These are phyloP conservation scores for Acanthosoma haemorrhoidale DNA, from an alignment of 2,888 invertebrate species.

Conservation along the genomic window DNA sequence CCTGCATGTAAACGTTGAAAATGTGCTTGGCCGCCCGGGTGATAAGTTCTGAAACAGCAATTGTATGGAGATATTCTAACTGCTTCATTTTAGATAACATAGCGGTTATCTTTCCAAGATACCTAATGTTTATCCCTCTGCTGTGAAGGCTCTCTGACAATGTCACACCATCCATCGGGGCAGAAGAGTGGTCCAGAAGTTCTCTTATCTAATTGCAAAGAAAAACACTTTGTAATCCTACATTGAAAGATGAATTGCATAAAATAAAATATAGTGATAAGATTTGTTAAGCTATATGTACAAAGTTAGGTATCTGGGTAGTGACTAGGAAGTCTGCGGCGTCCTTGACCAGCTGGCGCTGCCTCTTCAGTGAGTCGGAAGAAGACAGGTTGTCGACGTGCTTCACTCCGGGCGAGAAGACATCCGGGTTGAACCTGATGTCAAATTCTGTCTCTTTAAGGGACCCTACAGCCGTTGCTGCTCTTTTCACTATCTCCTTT, in stretches of 20 bases:
- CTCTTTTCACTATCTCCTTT: conserved; percentile 80
- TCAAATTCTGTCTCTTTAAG: conserved; percentile 93
- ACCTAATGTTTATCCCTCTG: conserved; percentile 93
- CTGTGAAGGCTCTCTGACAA: conserved; percentile 90
- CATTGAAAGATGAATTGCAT: background rate
- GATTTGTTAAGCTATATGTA: conserved; percentile 50
- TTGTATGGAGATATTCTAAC: conserved; percentile 80
- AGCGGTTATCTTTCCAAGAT: conserved; percentile 85
- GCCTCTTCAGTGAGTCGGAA: conserved; percentile 65
- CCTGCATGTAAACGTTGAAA: conserved; percentile 85
- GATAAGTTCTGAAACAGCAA: conserved; percentile 85
- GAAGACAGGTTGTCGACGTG: conserved; percentile 65
- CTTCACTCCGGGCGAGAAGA: conserved; percentile 88
- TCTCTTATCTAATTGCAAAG: conserved; percentile 65
- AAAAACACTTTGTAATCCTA: background rate
- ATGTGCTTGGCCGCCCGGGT: conserved; percentile 88
- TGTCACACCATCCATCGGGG: conserved; percentile 91
- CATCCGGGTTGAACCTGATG: conserved; percentile 96
- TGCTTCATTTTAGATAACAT: conserved; percentile 71
- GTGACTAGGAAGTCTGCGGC: conserved; percentile 91
- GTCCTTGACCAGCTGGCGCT: conserved; percentile 86
- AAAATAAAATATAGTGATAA: background rate
- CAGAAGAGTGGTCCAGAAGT: conserved; percentile 82
- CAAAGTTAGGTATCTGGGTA: conserved; percentile 90
- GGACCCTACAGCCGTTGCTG: conserved; percentile 87